Conservation (phyloP, 2,888 invertebrate species). For the Oligia latruncula region DNA sequence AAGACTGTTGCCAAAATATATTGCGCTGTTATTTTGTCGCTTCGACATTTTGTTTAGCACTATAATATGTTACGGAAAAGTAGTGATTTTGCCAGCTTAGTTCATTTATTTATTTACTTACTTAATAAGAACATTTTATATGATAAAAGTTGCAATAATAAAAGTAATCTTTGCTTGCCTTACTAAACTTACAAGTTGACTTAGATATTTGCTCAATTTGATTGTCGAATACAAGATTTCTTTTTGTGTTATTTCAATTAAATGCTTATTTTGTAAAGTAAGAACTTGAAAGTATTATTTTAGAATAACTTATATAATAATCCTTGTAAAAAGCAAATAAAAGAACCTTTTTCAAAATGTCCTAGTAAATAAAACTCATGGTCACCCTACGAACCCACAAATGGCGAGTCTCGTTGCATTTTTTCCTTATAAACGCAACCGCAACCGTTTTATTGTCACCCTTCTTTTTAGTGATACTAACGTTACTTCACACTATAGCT, state of each 20-base stretch:
- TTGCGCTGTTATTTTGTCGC: slow-evolving; percentile 33
- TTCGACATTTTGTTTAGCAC: slow-evolving; percentile 40
- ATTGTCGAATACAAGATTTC: neutral
- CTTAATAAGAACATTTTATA: neutral
- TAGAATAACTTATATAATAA: neutral
- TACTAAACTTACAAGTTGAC: neutral
- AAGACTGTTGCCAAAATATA: slow-evolving; percentile 42
- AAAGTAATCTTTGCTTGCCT: neutral
- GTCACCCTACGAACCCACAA: slow-evolving; percentile 61
- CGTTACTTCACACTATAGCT: slow-evolving; percentile 67
- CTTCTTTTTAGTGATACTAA: slow-evolving; percentile 70
- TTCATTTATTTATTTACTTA: neutral
- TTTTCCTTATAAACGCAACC: slow-evolving; percentile 66
- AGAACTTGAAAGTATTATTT: neutral
- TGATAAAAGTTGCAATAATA: neutral
- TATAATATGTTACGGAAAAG: neutral
- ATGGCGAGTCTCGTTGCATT: slow-evolving; percentile 62
- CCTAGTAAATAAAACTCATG: slow-evolving; percentile 28
- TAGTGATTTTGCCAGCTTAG: neutral
- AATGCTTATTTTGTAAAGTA: neutral
- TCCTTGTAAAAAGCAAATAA: neutral
- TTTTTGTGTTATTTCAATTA: neutral
- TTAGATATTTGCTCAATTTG: neutral
- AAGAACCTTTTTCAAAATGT: neutral
- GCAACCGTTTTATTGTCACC: slow-evolving; percentile 68